These are phyloP conservation scores for Neoscelio sp. DNA, from an alignment of 2,888 invertebrate genomes.

Conservation along the genomic window DNA sequence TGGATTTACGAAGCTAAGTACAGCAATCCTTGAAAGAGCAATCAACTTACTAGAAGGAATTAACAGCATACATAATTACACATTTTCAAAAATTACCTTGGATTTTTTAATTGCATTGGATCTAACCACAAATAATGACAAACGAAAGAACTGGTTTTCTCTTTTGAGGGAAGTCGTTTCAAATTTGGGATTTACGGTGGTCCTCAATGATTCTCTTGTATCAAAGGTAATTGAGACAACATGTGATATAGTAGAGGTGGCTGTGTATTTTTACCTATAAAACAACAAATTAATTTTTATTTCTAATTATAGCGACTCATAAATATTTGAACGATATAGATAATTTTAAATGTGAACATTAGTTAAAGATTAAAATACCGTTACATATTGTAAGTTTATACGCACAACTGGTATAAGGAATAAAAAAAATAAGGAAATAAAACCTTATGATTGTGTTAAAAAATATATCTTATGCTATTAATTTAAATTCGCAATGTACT, in stretches of 20 bases:
- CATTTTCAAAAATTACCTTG: neutral
- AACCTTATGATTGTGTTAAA: too few species aligned
- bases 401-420: too few species aligned
- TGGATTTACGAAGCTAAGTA: neutral
- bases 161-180: neutral
- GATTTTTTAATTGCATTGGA: neutral
- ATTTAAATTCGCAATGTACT: too few species aligned
- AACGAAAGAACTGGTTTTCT: conserved; percentile 6
- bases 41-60: neutral
- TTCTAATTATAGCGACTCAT: too few species aligned
- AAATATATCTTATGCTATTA: too few species aligned
- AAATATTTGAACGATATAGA: neutral
- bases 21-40: neutral
- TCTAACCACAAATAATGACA: neutral
- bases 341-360: neutral
- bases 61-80: neutral
- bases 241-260: neutral
- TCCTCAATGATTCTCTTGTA: too few species aligned
- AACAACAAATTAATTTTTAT: too few species aligned
- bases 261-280: neutral
- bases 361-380: neutral
- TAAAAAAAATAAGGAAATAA: too few species aligned
- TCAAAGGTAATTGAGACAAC: neutral
- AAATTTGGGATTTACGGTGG: conserved; percentile 5
- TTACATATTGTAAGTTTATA: too few species aligned